Conservation (phyloP, 2,888 invertebrate species). For the Limnephilus lunatus region DNA sequence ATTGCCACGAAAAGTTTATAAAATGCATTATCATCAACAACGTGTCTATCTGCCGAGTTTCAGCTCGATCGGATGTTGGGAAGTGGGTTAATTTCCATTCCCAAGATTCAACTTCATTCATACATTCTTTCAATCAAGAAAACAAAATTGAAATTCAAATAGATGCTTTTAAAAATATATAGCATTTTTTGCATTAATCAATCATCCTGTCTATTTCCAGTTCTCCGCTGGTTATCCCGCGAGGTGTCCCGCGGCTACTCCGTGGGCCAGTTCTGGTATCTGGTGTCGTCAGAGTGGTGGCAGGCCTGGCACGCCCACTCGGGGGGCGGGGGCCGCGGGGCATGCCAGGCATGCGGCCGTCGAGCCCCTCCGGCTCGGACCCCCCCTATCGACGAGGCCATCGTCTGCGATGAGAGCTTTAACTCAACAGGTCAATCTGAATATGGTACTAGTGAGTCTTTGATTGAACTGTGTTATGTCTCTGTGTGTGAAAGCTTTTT, state of each 20-base stretch:
- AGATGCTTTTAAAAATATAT: not conserved
- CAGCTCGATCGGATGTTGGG: no score
- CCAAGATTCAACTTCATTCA: no score
- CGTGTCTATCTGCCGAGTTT: no score
- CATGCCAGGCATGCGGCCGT: conserved; percentile 59
- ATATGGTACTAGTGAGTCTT: not conserved
- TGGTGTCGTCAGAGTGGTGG: conserved; percentile 93
- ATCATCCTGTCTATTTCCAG: conserved; percentile 70
- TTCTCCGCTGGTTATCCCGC: conserved; percentile 88
- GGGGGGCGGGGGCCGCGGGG: conserved; percentile 64
- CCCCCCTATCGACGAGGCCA: conserved; percentile 78
- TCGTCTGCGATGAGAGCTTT: conserved; percentile 84
- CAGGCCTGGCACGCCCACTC: conserved; percentile 86
- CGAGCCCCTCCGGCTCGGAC: conserved; percentile 69
- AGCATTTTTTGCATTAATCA: conserved; percentile 6
- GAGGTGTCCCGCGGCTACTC: conserved; percentile 86
- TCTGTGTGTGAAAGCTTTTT: not conserved
- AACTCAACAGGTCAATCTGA: conserved; percentile 75
- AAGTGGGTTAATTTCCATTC: no score
- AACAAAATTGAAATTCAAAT: no score
- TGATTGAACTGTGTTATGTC: not conserved
- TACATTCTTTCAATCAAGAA: no score
- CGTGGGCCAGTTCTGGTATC: conserved; percentile 93
- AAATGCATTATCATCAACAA: no score
- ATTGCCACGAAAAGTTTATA: no score